A percentile compares a stretch with the other conserved stretches of the same genome.
These are phyloP conservation scores for Amphibalanus amphitrite DNA, from an alignment of 1,140 invertebrate species.

Conservation along the genomic window DNA sequence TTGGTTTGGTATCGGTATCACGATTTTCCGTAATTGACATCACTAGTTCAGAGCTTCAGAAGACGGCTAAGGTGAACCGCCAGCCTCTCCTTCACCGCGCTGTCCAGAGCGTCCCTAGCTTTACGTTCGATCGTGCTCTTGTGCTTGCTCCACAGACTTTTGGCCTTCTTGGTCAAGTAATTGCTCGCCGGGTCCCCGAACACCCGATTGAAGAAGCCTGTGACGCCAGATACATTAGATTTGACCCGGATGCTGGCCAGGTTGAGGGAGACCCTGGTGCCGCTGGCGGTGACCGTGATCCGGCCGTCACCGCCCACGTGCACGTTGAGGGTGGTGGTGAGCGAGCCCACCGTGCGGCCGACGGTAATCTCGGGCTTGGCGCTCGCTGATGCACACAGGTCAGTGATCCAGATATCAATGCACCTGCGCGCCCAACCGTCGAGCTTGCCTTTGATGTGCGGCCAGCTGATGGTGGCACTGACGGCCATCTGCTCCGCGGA, in stretches of 20 bases:
- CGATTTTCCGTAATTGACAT: too few relatives aligned
- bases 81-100: background rate
- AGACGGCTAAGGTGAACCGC: background rate
- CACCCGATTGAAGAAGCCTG: background rate
- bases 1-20: too few relatives aligned
- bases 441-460: background rate
- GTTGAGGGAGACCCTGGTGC: background rate
- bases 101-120: background rate
- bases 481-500: background rate
- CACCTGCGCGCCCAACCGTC: background rate
- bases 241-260: background rate
- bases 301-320: background rate
- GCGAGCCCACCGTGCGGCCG: background rate
- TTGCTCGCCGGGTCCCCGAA: background rate
- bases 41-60: too few relatives aligned
- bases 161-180: background rate
- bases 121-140: background rate
- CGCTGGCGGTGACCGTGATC: background rate
- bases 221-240: background rate
- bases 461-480: background rate
- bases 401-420: background rate
- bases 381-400: background rate
- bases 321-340: background rate
- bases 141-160: background rate
- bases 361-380: background rate